phyloP scores from a whole-genome alignment of 2,113 vertebrate genomes.

The Podilymbus podiceps region DNA sequence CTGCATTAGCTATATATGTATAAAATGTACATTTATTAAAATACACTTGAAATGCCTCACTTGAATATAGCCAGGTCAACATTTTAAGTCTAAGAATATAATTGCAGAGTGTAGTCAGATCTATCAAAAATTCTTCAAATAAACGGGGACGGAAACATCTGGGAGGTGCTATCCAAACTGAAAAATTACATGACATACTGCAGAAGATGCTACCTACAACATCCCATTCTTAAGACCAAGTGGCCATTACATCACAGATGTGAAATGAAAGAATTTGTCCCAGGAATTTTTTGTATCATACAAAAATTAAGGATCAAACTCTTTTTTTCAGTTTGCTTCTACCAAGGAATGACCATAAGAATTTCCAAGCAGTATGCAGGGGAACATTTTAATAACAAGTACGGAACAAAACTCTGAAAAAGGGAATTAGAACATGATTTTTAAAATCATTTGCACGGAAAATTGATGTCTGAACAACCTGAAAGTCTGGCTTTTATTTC shows the following conservation, averaged over 20 bases:
- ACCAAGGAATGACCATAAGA: not conserved
- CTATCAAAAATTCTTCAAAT: not conserved
- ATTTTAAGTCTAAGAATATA: not conserved
- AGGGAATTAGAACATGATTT: not conserved
- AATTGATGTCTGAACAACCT: not conserved
- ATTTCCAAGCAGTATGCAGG: not conserved
- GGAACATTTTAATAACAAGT: not conserved
- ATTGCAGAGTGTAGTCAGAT: not conserved
- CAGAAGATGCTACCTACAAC: not conserved
- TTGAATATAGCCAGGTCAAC: not conserved
- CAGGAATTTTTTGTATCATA: not conserved
- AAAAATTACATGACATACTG: not conserved
- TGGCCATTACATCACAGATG: not conserved
- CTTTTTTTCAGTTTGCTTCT: not conserved
- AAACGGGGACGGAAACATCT: not conserved
- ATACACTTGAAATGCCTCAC: not conserved
- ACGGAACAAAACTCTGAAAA: not conserved
- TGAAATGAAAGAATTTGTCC: not conserved
- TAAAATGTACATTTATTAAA: not conserved
- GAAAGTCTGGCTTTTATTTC: slow-evolving; percentile 2
- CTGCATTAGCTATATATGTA: not conserved
- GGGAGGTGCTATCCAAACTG: not conserved
- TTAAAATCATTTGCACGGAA: not conserved
- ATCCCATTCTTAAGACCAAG: not conserved
- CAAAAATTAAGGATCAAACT: not conserved